These are phyloP conservation scores for Tragulus kanchil DNA, from an alignment of 2,113 vertebrate species.

Conservation along the genomic window DNA sequence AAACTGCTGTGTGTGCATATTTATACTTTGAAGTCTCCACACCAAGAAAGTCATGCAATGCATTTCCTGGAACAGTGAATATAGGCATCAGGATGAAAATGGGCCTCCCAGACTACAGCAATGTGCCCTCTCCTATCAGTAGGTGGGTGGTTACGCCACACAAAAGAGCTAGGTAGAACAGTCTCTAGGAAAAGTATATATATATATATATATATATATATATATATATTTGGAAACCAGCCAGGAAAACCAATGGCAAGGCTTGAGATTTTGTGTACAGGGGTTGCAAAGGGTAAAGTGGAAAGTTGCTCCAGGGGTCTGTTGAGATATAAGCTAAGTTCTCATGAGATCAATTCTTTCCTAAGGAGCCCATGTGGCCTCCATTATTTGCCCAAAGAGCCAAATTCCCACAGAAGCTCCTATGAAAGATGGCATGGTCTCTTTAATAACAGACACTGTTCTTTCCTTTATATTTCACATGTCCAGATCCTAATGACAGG, in stretches of 20 bases:
- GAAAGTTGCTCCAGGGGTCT: not conserved
- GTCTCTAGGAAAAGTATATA: not conserved
- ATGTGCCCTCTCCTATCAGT: not conserved
- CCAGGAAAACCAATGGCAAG: not conserved
- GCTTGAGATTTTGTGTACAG: not conserved
- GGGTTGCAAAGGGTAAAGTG: not conserved
- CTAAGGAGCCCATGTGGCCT: not conserved
- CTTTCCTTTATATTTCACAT: not conserved
- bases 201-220: not conserved
- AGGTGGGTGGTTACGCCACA: not conserved
- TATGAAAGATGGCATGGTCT: not conserved
- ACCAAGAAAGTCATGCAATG: not conserved
- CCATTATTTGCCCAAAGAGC: not conserved
- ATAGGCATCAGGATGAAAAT: not conserved
- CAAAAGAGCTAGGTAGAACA: not conserved
- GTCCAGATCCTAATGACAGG: not conserved
- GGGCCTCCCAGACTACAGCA: not conserved
- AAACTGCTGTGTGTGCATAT: slow-evolving; percentile 7
- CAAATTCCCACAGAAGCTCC: not conserved
- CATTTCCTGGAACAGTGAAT: not conserved
- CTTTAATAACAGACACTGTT: not conserved
- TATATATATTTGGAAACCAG: not conserved
- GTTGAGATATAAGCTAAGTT: not conserved
- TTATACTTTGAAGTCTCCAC: not conserved
- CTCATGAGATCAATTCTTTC: not conserved